Percentiles rank a stretch among this genome's conserved stretches.
These are phyloP conservation scores for Ciconia nigra DNA, from an alignment of 2,797 vertebrate species.

Conservation along the genomic window DNA sequence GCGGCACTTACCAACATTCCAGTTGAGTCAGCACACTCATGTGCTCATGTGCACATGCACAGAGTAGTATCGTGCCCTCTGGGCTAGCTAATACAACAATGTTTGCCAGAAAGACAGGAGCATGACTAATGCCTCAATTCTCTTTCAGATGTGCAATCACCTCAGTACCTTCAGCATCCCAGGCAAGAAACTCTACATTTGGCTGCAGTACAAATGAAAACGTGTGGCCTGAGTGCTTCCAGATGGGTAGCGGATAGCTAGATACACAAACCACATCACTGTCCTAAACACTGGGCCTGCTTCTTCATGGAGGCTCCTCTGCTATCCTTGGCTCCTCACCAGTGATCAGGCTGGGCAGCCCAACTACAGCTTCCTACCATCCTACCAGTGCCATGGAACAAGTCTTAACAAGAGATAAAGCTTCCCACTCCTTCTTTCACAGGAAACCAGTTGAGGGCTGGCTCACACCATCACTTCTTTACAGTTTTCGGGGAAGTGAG, in stretches of 20 bases:
- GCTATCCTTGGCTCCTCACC: background rate
- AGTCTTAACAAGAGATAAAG: background rate
- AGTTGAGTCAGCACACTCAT: background rate
- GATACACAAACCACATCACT: background rate
- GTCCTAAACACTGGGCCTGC: background rate
- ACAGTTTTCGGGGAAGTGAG: background rate
- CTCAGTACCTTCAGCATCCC: background rate
- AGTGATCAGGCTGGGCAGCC: background rate
- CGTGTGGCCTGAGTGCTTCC: background rate
- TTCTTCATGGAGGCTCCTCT: background rate
- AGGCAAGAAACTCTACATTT: background rate
- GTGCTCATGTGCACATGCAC: accelerated
- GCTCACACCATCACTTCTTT: background rate
- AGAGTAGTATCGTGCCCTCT: too few species aligned
- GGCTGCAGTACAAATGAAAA: background rate
- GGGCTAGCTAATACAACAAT: background rate
- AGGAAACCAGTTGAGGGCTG: background rate
- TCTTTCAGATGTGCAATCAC: background rate
- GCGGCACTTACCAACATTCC: background rate
- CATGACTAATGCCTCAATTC: background rate
- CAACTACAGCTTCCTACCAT: background rate
- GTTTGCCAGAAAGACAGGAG: background rate
- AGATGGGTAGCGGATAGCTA: background rate
- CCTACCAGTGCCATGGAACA: background rate
- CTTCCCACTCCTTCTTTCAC: background rate